Evolutionary conservation across 2,888 invertebrate species (phyloP), one percentile per base, ranked within the genome.

Genomic region (Chaetogeoica ovagalla): DNA sequence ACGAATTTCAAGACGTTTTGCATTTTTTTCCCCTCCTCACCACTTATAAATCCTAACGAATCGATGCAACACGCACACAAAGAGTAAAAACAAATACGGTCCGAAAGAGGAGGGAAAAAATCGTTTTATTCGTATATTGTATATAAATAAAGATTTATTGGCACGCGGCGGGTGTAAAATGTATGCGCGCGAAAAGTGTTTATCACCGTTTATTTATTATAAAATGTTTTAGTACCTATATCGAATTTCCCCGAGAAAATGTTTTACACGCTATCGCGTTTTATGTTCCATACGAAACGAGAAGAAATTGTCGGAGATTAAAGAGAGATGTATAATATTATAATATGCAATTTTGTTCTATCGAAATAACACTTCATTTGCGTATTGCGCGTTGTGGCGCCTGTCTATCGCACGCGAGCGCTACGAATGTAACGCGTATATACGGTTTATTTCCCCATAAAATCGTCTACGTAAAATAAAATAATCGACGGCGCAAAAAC

Each of bases 41-140:
- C 30, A 30, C 30, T 30, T 30, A 65, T 65, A 72, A 69, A 21
- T 72, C 9, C 48, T 39, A 23, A 79, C n/a, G 13, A 63, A 62
- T 72, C 37, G 43, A 71, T 23, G 48, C n/a, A n/a, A n/a, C n/a
- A n/a, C n/a, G n/a, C n/a, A n/a, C n/a, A 21, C 15, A 55, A 43
- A 63, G 13, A 11, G 57, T 39, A 82, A 39, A 68, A 65, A 23
- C 19, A 48, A 15, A 13, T 39, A 48, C 11, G 43, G 43, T 11
- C 6, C 11, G 11, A 37, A 55, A 15, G n/a, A 48, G 43, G 7
- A n/a, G 19, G 37, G 70, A 66, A 43, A 66, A 43, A 13, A 43
- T 66, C 13, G 8, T 43, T 1, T 55, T 55, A 55, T 55, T 9
- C 19, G 48, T 57, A 57, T n/a, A 57, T 0, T n/a, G 8, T n/a